These are phyloP conservation scores for Epizoanthus ramosus DNA, from an alignment of 92 coral and sea anemone genomes.

Conservation along the genomic window DNA sequence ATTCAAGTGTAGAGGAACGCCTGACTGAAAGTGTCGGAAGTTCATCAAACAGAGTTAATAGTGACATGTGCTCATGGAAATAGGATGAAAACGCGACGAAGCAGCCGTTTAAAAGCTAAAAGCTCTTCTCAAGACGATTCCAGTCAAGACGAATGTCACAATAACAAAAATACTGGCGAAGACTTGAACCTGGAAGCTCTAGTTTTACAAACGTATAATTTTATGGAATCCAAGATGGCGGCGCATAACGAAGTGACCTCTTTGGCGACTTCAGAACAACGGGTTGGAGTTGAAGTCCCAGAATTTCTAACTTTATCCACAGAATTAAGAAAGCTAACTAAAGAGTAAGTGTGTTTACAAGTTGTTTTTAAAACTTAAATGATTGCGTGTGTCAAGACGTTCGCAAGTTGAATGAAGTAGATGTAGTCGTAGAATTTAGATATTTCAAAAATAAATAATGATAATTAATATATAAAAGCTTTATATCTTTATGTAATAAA, in stretches of 20 bases:
- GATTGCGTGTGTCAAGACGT: background rate
- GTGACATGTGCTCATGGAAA: background rate
- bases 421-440: no score
- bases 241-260: background rate
- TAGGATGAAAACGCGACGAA: constrained; percentile 24
- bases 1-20: background rate
- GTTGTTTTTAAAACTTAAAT: background rate
- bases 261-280: background rate
- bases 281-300: constrained; percentile 12
- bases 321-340: constrained; percentile 10
- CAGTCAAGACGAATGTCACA: background rate
- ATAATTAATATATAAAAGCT: no score
- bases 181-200: constrained; percentile 21
- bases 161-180: background rate
- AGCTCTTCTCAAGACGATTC: background rate
- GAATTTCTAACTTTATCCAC: constrained; percentile 13
- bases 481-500: no score
- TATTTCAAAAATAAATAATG: no score
- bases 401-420: no score
- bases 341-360: constrained; percentile 19
- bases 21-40: constrained; percentile 1
- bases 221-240: constrained; percentile 43
- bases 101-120: constrained; percentile 15
- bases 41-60: background rate
- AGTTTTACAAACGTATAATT: constrained; percentile 20